Percentiles rank a stretch among this genome's conserved stretches.
Conservation (phyloP, 2,888 invertebrate genomes). For the Acutogordius australiensis region DNA sequence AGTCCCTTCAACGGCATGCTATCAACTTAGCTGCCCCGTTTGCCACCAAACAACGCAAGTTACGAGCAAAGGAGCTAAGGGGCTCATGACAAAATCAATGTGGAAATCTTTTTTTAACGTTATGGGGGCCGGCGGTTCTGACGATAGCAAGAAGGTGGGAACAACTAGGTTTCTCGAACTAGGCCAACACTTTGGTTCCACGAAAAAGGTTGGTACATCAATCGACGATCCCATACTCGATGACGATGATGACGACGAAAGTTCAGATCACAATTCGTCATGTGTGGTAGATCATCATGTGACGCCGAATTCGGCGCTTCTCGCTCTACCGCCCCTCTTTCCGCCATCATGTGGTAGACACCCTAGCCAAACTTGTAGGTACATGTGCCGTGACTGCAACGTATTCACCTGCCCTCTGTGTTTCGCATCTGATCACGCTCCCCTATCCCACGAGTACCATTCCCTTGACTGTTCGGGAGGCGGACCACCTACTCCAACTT, state of each 20-base stretch:
- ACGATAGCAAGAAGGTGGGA: background rate
- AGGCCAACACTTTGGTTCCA: background rate
- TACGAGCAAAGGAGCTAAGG: slow-evolving; percentile 15
- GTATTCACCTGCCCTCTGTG: background rate
- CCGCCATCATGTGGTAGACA: background rate
- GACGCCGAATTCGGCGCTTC: background rate
- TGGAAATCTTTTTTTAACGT: background rate
- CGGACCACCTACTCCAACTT: background rate
- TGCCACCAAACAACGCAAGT: slow-evolving; percentile 19
- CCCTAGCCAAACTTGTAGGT: background rate
- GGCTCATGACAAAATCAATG: background rate
- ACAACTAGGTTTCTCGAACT: background rate
- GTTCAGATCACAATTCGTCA: background rate
- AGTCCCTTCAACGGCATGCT: too few relatives aligned
- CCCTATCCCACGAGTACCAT: background rate
- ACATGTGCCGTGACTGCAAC: background rate
- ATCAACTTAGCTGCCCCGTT: background rate
- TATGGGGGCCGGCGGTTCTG: background rate
- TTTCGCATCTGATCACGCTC: background rate
- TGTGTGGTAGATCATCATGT: background rate
- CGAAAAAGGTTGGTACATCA: background rate
- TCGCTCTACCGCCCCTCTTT: background rate
- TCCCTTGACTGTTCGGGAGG: background rate
- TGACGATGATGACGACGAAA: background rate
- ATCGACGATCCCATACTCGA: background rate